These are phyloP conservation scores for Xenops minutus DNA, from an alignment of 2,797 vertebrate genomes.

Conservation along the genomic window DNA sequence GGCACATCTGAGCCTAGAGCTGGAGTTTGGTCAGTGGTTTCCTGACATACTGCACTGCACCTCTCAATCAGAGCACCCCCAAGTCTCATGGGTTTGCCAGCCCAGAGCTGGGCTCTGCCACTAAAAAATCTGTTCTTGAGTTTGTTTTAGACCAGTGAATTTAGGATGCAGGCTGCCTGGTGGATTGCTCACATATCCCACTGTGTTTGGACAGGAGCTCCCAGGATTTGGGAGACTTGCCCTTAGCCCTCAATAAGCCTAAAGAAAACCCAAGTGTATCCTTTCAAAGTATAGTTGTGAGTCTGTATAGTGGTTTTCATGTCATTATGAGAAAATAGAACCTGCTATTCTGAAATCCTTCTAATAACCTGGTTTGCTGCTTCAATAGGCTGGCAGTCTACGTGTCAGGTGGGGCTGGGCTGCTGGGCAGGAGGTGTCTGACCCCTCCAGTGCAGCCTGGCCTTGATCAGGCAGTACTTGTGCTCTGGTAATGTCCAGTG, in stretches of 20 bases:
- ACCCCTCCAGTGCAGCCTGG: not conserved
- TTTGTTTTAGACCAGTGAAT: not conserved
- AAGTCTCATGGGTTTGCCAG: not conserved
- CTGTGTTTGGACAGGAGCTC: not conserved
- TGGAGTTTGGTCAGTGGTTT: not conserved
- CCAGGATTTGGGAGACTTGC: not conserved
- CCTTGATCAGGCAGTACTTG: not conserved
- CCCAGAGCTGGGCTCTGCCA: not conserved
- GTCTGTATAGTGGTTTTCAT: rapidly evolving
- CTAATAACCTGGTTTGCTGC: not conserved
- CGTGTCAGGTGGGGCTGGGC: not conserved
- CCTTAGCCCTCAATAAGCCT: not conserved
- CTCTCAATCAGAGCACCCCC: not conserved
- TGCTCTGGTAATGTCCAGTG: not conserved
- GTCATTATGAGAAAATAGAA: not conserved
- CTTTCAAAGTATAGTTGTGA: not conserved
- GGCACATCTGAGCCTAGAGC: not conserved
- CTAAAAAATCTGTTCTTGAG: not conserved
- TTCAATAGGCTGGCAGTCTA: not conserved
- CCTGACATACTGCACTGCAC: not conserved
- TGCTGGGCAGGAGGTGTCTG: not conserved
- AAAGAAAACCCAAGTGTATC: not conserved
- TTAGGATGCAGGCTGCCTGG: not conserved
- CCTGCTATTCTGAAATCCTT: not conserved
- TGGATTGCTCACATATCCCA: rapidly evolving